Percentiles rank a stretch among this genome's conserved stretches.
phyloP scores from a whole-genome alignment of 1,140 invertebrate genomes.

The Holotrichia oblita region DNA sequence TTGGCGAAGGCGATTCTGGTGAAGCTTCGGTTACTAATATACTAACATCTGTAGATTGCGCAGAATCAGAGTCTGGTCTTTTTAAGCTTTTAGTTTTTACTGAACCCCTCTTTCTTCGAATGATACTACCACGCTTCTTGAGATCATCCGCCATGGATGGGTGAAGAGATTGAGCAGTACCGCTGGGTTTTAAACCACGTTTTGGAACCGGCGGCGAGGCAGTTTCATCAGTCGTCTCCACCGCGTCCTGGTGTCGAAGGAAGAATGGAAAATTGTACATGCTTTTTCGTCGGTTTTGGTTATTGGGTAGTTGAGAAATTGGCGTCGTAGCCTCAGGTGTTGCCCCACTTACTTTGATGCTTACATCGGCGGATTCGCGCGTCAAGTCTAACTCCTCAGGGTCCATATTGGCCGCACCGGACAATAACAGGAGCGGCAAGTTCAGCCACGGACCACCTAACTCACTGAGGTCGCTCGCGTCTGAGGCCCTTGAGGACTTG shows the following conservation, averaged over 20 bases:
- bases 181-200: constrained; percentile 60
- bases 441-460: constrained; percentile 83
- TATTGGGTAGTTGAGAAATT: constrained; percentile 41
- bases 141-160: constrained; percentile 58
- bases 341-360: constrained; percentile 61
- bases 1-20: constrained; percentile 72
- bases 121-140: constrained; percentile 65
- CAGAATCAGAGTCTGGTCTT: constrained; percentile 49
- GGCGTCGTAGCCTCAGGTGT: constrained; percentile 58
- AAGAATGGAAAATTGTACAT: constrained; percentile 69
- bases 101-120: constrained; percentile 66
- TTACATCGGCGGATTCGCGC: constrained; percentile 60
- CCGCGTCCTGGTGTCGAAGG: constrained; percentile 80
- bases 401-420: constrained; percentile 76
- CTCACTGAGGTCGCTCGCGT: constrained; percentile 83
- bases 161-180: constrained; percentile 53
- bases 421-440: constrained; percentile 78
- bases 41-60: constrained; percentile 69
- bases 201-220: constrained; percentile 68
- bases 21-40: constrained; percentile 82
- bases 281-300: constrained; percentile 60
- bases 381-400: constrained; percentile 65
- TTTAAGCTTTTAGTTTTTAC: constrained; percentile 62
- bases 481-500: constrained; percentile 84
- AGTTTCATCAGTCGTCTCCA: constrained; percentile 69